Base-by-base conservation (phyloP, 2,113 vertebrate species). In the Siniperca knerii region DNA sequence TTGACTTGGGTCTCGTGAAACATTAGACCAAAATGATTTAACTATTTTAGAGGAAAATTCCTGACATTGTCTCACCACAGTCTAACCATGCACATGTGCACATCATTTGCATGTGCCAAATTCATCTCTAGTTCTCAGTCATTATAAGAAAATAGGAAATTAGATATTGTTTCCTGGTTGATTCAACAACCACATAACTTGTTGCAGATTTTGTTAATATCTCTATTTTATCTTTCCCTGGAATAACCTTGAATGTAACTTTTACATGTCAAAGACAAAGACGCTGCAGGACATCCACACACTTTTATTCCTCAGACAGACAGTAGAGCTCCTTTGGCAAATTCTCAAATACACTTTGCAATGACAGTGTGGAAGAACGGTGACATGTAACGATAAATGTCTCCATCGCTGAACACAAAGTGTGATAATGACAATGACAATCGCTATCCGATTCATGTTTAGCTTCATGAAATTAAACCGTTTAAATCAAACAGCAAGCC, bases 11-110 rank as follows among this genome's bases (percentile, higher is more conserved):
- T 54, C 61, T 20, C 0, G 9, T 79, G 13, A 77, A 80, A 75
- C 10, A 40, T 82, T 65, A 68, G 67, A 78, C 75, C 60, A 72
- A 40, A 76, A 25, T 8, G 12, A 86, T 81, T 71, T 50, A 60
- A 77, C 13, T 15, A 29, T 18, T 64, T 48, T 33, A 1, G 21
- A 29, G 46, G 50, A 33, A 35, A 65, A 29, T 65, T 55, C 6
- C 52, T 48, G 33, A 57, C 29, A 50, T 29, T 40, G 20, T 40
- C 10, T 69, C 60, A 35, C 15, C 42, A 15, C 54, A 8, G 61
- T n/a, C 42, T 23, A 35, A 21, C 23, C 20, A 6, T 72, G 29
- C 21, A n/a, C 37, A 35, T 10, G 2, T 61, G 37, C 69, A 29
- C 4, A 8, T 35, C 33, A 23, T 77, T 58, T 46, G 20, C 58